phyloP scores from a whole-genome alignment of 2,888 invertebrate genomes.

The Himalopsyche tibetana region DNA sequence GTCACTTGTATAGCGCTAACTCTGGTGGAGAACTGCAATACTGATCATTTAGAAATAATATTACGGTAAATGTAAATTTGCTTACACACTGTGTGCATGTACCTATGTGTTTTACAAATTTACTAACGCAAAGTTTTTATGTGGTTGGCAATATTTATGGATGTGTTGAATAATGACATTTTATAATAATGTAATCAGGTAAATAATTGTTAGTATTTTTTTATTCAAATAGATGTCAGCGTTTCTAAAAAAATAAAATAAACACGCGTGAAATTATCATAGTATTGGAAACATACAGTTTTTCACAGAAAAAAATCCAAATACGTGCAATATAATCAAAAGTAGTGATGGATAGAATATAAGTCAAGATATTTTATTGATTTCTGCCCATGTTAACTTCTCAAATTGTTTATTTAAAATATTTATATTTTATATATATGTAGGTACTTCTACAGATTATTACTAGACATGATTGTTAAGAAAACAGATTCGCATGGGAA shows the following conservation, averaged over 20 bases:
- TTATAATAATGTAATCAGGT: slow-evolving; percentile 31
- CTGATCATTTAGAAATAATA: neutral
- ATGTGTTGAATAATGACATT: slow-evolving; percentile 35
- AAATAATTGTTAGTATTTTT: slow-evolving; percentile 19
- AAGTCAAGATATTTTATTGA: too few relatives aligned
- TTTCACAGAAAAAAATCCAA: too few relatives aligned
- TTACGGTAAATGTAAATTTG: slow-evolving; percentile 12
- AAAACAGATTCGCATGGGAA: too few relatives aligned
- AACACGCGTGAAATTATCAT: too few relatives aligned
- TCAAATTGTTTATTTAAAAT: too few relatives aligned
- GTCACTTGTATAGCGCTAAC: neutral
- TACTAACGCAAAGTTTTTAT: slow-evolving; percentile 27
- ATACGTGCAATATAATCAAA: too few relatives aligned
- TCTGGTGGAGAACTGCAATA: neutral
- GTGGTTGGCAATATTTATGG: slow-evolving; percentile 43
- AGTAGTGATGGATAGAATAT: too few relatives aligned
- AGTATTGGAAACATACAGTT: too few relatives aligned
- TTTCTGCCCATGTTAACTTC: too few relatives aligned
- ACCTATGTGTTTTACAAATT: slow-evolving; percentile 20
- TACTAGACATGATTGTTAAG: too few relatives aligned
- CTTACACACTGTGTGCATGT: slow-evolving; percentile 34
- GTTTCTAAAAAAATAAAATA: neutral
- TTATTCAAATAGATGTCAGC: neutral
- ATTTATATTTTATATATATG: too few relatives aligned
- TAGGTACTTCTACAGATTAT: too few relatives aligned